These are phyloP conservation scores for Drosophila bocqueti DNA, from an alignment of 1,140 invertebrate genomes.

Conservation along the genomic window DNA sequence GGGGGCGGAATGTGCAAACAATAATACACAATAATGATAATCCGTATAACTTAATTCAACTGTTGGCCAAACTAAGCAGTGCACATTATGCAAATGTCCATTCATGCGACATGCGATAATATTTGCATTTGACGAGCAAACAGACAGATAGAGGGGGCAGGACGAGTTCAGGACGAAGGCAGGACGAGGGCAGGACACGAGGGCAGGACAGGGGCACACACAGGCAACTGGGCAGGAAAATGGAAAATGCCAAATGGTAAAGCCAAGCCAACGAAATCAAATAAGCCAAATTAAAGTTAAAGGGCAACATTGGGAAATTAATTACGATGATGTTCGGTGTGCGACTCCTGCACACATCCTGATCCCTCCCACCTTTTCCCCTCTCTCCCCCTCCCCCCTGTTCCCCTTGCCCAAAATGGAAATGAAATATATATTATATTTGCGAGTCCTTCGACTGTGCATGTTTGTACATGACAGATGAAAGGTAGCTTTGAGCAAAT, in stretches of 20 bases:
- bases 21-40: slow-evolving; percentile 44
- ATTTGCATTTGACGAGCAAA: slow-evolving; percentile 47
- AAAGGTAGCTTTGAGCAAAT: slow-evolving; percentile 20
- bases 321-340: slow-evolving; percentile 38
- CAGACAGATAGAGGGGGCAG: slow-evolving; percentile 4
- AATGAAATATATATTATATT: slow-evolving; percentile 35
- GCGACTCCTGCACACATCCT: not conserved
- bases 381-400: not conserved
- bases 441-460: slow-evolving; percentile 21
- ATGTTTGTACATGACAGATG: slow-evolving; percentile 20
- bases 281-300: slow-evolving; percentile 68
- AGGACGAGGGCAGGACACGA: too few relatives aligned
- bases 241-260: slow-evolving; percentile 13
- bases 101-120: slow-evolving; percentile 48
- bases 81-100: slow-evolving; percentile 70
- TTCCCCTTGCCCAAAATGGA: not conserved
- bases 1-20: slow-evolving; percentile 14
- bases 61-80: slow-evolving; percentile 55
- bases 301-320: slow-evolving; percentile 49
- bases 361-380: not conserved
- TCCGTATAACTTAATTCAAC: slow-evolving; percentile 50
- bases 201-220: too few relatives aligned
- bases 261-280: slow-evolving; percentile 45
- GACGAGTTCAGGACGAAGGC: not conserved
- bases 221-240: slow-evolving; percentile 5